A percentile compares a stretch with the other conserved stretches of the same genome.
These are phyloP conservation scores for Psilopogon haemacephalus DNA, from an alignment of 2,113 vertebrate species.

Conservation along the genomic window DNA sequence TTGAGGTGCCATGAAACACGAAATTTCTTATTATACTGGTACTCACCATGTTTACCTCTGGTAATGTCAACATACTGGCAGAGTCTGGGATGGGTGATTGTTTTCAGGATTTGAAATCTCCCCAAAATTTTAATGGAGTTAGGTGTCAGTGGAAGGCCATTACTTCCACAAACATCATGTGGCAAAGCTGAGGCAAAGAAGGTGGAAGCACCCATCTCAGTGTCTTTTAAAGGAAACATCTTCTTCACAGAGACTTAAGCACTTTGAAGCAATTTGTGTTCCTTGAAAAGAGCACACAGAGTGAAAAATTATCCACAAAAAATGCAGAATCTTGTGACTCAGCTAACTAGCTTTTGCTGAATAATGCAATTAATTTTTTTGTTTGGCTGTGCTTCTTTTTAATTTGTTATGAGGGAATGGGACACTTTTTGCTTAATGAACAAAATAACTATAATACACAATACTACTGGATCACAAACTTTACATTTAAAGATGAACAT, in stretches of 20 bases:
- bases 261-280: not conserved
- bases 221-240: slow-evolving; percentile 91
- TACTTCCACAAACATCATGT: slow-evolving; percentile 97
- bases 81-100: slow-evolving; percentile 91
- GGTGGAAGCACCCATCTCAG: slow-evolving; percentile 92
- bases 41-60: slow-evolving; percentile 94
- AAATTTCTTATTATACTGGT: not conserved
- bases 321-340: not conserved
- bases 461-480: not conserved
- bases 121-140: slow-evolving; percentile 99
- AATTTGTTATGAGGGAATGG: not conserved
- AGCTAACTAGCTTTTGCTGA: not conserved
- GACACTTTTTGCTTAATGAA: not conserved
- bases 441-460: not conserved
- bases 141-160: slow-evolving; percentile 95
- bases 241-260: not conserved
- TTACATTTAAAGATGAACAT: not conserved
- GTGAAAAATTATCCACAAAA: not conserved
- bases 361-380: not conserved
- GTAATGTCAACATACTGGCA: slow-evolving; percentile 97
- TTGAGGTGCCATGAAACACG: not conserved
- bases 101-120: slow-evolving; percentile 97
- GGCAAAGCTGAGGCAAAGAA: slow-evolving; percentile 97
- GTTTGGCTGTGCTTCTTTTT: not conserved
- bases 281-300: not conserved